Evolutionary conservation across 2,113 vertebrate species (phyloP).

Genomic region (Micronycteris hirsuta): DNA sequence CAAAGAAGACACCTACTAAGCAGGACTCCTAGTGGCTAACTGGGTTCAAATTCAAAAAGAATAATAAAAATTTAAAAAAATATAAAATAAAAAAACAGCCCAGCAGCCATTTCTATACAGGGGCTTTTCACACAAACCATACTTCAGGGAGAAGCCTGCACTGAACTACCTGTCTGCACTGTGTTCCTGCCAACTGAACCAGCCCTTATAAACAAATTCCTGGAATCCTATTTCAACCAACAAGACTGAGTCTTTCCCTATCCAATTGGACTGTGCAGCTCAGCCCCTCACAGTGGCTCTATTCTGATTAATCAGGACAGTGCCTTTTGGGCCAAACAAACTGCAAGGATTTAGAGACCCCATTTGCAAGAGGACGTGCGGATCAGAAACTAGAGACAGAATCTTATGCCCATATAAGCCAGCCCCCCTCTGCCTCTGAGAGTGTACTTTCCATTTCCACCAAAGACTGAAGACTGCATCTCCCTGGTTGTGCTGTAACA

Average conservation of each 20-base stretch:
- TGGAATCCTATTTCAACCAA: background rate
- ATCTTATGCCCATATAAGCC: background rate
- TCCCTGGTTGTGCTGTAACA: background rate
- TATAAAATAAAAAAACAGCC: background rate
- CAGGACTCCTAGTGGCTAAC: background rate
- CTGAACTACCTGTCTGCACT: no score
- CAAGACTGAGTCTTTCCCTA: background rate
- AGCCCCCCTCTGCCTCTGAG: background rate
- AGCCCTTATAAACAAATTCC: background rate
- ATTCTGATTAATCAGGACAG: background rate
- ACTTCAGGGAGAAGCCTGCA: background rate
- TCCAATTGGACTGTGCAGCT: background rate
- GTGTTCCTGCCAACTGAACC: background rate
- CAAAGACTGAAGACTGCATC: background rate
- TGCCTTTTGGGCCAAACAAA: background rate
- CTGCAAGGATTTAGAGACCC: background rate
- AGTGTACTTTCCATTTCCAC: background rate
- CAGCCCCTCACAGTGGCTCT: background rate
- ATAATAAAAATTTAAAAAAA: background rate
- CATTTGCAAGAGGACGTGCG: background rate
- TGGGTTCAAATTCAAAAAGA: background rate
- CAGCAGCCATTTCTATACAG: background rate
- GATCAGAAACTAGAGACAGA: background rate
- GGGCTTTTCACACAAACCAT: background rate
- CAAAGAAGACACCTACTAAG: background rate